Base-by-base conservation (phyloP, 2,888 invertebrate species). In the Cryptus viduatorius region DNA sequence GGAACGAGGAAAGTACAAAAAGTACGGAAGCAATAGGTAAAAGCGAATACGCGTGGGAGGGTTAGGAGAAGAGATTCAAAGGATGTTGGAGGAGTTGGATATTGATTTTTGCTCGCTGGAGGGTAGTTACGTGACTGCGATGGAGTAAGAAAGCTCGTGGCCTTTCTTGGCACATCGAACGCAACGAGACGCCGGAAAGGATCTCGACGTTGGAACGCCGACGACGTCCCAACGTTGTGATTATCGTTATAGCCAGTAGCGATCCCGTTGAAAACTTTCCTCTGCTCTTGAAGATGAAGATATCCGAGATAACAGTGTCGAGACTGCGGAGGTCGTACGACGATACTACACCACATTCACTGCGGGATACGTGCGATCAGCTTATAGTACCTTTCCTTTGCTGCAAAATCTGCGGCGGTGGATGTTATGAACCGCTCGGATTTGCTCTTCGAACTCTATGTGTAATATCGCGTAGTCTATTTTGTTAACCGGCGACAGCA, bases 101-200 rank as follows among this genome's bases (percentile, higher is more conserved):
- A 81, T 81, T 65, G 81, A 81, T 81, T 81, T 37, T 61, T 67
- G 67, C 56, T 81, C 67, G 46, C 59, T 37, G 19, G 53, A 65
- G 81, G 75, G 67, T 44, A 72, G 65, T 53, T 75, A 67, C 44
- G 80, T 53, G 37, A 59, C 48, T 44, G 50, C 12, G 73, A 73
- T 64, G 31, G 24, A 65, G 76, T 68, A 67, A 16, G 42, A 29
- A 67, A 53, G 61, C 31, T 12, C 19, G 8, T 29, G 31, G 31
- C 42, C 44, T 31, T 59, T 4, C 24, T 59, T 59, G 69, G 68
- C 67, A 37, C 69, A 42, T 48, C 19, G 69, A 5, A 46, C 71
- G 16, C 24, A 59, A 16, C 37, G 65, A 37, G 69, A 59, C 68
- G 69, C n/a, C 56, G 56, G 31, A 48, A 29, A 46, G 12, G 72